Evolutionary conservation across 2,888 invertebrate species (phyloP), one percentile per base, ranked within the genome.

Genomic region (Eucera pruinosa): DNA sequence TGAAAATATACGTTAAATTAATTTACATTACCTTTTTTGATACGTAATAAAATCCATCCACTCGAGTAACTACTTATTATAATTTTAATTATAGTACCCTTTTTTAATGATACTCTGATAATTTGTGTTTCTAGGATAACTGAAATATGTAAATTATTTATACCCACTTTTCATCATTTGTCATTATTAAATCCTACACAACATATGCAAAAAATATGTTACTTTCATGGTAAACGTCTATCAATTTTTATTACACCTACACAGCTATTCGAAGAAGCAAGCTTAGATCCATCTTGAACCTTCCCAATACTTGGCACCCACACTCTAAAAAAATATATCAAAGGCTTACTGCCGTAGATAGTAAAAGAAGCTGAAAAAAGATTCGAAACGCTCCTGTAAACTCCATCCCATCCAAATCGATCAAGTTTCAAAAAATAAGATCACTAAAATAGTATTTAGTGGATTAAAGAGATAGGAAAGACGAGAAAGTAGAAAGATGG

Each of bases 211-310:
- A 54, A 65, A 65, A 65, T 54, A 65, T 33, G 0, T 23, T 20
- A 23, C 65, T 45, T 43, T 45, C 30, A 45, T 18, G 52, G 23
- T 20, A 11, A n/a, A 30, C 23, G 36, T 23, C 4, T 25, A 60
- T 68, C 23, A 60, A 68, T 60, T 60, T 68, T 68, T 60, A 50
- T 36, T 54, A 20, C 62, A 25, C 13, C 52, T 43, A 45, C 52
- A 52, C 61, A 69, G 52, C 69, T 54, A 54, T 62, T 41, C 45
- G 33, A 9, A 69, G 54, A 52, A 69, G 25, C 52, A 27, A 62
- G 45, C 54, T 54, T 33, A 45, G 52, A 62, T 64, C 45, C 11
- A 47, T 47, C 39, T 47, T 54, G 27, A 62, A 69, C 45, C 69
- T 55, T 39, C 64, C 69, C 62, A 27, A 62, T 62, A 69, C 33